A percentile compares a stretch with the other conserved stretches of the same genome.
phyloP scores from a whole-genome alignment of 2,113 vertebrate genomes.

The Dunckerocampus dactyliophorus region DNA sequence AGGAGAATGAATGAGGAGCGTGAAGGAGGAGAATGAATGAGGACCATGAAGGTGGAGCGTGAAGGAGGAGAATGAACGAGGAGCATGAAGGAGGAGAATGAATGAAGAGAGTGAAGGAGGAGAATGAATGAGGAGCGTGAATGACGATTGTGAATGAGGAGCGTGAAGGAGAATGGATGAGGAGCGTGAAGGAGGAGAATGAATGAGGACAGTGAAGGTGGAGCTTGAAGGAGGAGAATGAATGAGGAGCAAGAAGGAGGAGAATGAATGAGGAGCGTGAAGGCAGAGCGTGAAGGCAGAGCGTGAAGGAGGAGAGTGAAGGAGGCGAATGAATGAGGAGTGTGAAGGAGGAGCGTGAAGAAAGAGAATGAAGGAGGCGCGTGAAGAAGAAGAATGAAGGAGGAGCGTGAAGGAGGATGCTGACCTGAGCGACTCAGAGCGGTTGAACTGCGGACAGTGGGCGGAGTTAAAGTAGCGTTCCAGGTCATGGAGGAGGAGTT shows the following conservation, averaged over 20 bases:
- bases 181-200: neutral
- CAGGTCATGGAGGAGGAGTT: slow-evolving; percentile 81
- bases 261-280: too few relatives aligned
- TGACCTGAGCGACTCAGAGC: slow-evolving; percentile 86
- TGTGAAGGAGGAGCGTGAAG: neutral
- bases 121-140: neutral
- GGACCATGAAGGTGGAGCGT: neutral
- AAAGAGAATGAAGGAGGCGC: neutral
- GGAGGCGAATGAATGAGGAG: neutral
- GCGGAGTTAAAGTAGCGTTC: slow-evolving; percentile 83
- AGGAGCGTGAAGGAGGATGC: neutral
- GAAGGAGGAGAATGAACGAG: neutral
- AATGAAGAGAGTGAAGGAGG: neutral
- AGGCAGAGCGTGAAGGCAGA: neutral
- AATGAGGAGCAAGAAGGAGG: neutral
- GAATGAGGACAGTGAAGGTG: neutral
- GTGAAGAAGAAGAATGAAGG: neutral
- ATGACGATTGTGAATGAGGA: neutral
- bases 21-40: neutral
- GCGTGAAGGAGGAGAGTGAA: neutral
- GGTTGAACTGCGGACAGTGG: slow-evolving; percentile 86
- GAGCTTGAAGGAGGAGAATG: neutral
- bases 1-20: neutral
- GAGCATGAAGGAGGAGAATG: neutral
- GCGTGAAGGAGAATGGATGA: neutral